Base-by-base conservation (phyloP, 2,888 invertebrate species). In the Branchipolynoe longqiensis region DNA sequence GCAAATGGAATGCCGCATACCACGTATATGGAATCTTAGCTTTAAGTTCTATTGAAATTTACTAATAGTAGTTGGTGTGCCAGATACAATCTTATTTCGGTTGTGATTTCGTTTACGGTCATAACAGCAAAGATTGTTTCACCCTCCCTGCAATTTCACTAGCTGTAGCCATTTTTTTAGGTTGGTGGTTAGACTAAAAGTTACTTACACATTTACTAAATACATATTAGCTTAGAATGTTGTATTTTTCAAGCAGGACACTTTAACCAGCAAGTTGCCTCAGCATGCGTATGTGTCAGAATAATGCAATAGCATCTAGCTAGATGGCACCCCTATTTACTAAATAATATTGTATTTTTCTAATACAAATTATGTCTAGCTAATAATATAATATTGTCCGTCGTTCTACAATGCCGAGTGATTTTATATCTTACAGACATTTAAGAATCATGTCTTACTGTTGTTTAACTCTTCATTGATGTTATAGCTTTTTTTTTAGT, bases 281-380 rank as follows among this genome's bases (percentile, higher is more conserved):
- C 4, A n/a, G 69, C 69, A 69, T 69, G 69, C 69, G 22, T 33
- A 69, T 69, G 22, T 38, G 33, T 69, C 69, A 69, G 22, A 18
- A 69, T 69, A 69, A 69, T 69, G 69, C 69, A 69, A 69, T 69
- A 33, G 69, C 38, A 69, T 69, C 38, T 69, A 69, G 69, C 33
- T 69, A 69, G 69, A 69, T 69, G 69, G 69, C 69, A 69, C 69
- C 69, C 69, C 38, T 36, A 18, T 69, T 38, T n/a, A 69, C 38
- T 3, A 69, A 33, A 69, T 62, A 69, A 69, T 69, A 69, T 69
- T 69, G 69, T 69, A 69, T 33, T 38, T 33, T 69, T 69, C 25
- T n/a, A 8, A 69, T 38, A 36, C 14, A 33, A n/a, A 36, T 22
- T 69, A 38, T 69, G 69, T 69, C 12, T 69, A 33, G 69, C 33